These are phyloP conservation scores for Pachypanchax playfairii DNA, from an alignment of 2,113 vertebrate genomes.

Conservation along the genomic window DNA sequence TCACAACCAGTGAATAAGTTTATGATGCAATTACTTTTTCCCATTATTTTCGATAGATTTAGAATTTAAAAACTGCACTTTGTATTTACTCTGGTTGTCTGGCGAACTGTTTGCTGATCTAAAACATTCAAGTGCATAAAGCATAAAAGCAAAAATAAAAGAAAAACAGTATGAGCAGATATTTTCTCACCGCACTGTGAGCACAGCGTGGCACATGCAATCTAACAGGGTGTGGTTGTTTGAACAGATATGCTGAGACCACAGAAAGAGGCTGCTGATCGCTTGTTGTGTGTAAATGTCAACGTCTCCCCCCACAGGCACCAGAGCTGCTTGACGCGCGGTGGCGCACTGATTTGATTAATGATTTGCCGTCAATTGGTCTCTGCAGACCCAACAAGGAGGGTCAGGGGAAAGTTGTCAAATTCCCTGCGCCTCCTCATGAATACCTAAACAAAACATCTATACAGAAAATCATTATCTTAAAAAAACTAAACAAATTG, in stretches of 20 bases:
- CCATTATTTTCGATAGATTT: no score
- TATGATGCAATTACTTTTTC: no score
- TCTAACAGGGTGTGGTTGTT: constrained; percentile 28
- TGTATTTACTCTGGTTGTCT: no score
- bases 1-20: no score
- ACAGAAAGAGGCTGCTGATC: constrained; percentile 23
- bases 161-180: no score
- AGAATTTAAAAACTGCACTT: no score
- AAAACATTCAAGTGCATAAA: no score
- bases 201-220: background rate
- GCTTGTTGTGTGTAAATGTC: constrained; percentile 65
- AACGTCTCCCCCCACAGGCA: constrained; percentile 39
- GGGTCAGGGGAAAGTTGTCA: constrained; percentile 12
- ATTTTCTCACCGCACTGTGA: no score
- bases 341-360: constrained; percentile 63
- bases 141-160: no score
- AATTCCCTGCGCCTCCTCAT: background rate
- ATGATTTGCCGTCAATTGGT: constrained; percentile 56
- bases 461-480: no score
- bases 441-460: background rate
- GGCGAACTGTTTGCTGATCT: no score
- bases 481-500: background rate
- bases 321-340: constrained; percentile 33
- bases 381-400: constrained; percentile 11
- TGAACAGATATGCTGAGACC: constrained; percentile 22